phyloP scores from a whole-genome alignment of 1,140 invertebrate species.

The Diorhabda carinulata region DNA sequence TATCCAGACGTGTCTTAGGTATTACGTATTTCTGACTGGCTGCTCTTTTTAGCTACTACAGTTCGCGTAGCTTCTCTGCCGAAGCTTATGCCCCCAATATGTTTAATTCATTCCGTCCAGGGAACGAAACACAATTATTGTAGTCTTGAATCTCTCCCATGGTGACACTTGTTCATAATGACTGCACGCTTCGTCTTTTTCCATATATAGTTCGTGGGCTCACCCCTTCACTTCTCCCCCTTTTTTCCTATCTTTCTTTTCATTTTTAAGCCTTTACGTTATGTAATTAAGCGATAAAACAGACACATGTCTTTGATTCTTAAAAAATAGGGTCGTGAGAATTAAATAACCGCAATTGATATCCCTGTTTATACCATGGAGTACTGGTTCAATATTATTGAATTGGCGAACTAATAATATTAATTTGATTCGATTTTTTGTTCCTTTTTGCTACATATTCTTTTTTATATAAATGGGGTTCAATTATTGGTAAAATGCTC shows the following conservation, averaged over 20 bases:
- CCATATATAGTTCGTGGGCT: constrained; percentile 3
- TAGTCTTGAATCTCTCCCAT: constrained; percentile 44
- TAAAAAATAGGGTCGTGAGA: too few relatives aligned
- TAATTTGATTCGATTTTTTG: too few relatives aligned
- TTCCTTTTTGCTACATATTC: too few relatives aligned
- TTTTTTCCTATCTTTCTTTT: neutral
- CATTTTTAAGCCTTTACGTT: neutral
- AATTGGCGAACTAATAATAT: too few relatives aligned
- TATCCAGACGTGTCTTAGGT: constrained; percentile 4
- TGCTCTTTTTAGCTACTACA: neutral
- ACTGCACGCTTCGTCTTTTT: constrained; percentile 30
- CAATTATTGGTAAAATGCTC: too few relatives aligned
- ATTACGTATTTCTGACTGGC: constrained; percentile 5
- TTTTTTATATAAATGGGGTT: too few relatives aligned
- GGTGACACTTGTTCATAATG: constrained; percentile 46
- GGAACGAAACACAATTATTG: constrained; percentile 43
- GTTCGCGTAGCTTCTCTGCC: neutral
- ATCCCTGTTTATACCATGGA: too few relatives aligned
- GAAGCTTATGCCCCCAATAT: constrained; percentile 25
- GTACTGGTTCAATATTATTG: too few relatives aligned
- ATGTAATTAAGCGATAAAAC: constrained; percentile 1
- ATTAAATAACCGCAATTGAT: too few relatives aligned
- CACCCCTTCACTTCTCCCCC: neutral
- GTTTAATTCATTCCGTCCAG: constrained; percentile 43
- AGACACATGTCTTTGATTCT: neutral